These are phyloP conservation scores for Barnardius zonarius DNA, from an alignment of 2,113 vertebrate species.

Conservation along the genomic window DNA sequence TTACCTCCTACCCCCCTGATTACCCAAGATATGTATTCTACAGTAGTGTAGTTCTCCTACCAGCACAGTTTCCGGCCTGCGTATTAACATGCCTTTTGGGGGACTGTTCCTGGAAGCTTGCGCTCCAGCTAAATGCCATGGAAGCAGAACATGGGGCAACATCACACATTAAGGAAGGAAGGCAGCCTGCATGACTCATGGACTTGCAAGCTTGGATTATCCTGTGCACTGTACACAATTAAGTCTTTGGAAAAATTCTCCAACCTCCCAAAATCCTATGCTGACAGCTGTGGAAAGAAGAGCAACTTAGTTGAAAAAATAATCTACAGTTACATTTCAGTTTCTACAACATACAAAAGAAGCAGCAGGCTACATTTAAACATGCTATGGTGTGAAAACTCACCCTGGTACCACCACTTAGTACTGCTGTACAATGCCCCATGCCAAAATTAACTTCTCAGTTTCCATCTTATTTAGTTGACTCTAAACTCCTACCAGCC, in stretches of 20 bases:
- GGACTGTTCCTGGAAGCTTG: neutral
- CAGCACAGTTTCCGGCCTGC: neutral
- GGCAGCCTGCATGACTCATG: neutral
- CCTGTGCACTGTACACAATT: neutral
- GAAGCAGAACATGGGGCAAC: neutral
- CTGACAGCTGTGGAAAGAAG: neutral
- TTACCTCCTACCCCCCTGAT: neutral
- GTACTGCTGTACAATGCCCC: neutral
- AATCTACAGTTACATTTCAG: neutral
- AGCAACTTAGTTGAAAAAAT: neutral
- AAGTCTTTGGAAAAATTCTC: neutral
- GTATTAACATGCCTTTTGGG: neutral
- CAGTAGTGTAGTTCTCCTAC: neutral
- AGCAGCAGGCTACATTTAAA: neutral
- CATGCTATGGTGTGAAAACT: neutral
- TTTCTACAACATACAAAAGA: neutral
- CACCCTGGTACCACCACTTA: neutral
- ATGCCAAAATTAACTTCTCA: neutral
- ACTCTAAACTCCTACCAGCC: neutral
- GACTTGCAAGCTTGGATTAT: neutral
- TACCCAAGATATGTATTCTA: neutral
- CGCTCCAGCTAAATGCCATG: neutral
- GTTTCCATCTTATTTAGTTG: neutral
- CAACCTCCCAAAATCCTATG: neutral
- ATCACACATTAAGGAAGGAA: neutral